Evolutionary conservation across 2,797 vertebrate genomes (phyloP), one percentile per base, ranked within the genome.

Genomic region (Distichodus sexfasciatus): DNA sequence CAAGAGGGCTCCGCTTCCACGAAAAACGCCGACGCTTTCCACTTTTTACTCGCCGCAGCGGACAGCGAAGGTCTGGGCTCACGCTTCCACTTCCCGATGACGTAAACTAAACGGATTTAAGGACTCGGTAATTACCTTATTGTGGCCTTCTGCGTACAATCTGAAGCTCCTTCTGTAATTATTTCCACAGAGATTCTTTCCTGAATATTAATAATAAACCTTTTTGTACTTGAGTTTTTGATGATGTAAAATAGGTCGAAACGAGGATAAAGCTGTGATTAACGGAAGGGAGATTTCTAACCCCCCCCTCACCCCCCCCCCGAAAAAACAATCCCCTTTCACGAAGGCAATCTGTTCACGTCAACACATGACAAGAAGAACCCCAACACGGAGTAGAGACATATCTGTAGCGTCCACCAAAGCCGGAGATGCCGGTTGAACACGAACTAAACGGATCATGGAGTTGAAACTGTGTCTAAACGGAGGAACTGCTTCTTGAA

Each of bases 141-240:
- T 90, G 95, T 97, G 95, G 95, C 95, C 95, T 97, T 96, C 89
- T 81, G 85, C 91, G 89, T 94, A 94, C 88, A 90, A 92, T 91
- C 88, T 82, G 79, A 90, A 91, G 88, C 88, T 91, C 80, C 86
- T 90, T 84, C 85, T 86, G 87, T 91, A 89, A 73, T 77, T 65
- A 68, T 58, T 75, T 69, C 29, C 84, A 82, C 87, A 82, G 80
- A 61, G 60, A 85, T 87, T 88, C 82, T 80, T 85, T 86, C 66
- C 76, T 79, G 79, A 83, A 82, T 81, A 87, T n/a, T n/a, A 85
- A 85, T 84, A 66, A 83, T 73, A 80, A 66, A 79, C 74, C 81
- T 82, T 84, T 88, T 89, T 85, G 81, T 81, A 80, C 75, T n/a
- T 79, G 76, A 76, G 66, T 64, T 87, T 89, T 87, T 85, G 71